Conservation (phyloP, 2,113 vertebrate genomes). For the Microcebus lehilahytsara region DNA sequence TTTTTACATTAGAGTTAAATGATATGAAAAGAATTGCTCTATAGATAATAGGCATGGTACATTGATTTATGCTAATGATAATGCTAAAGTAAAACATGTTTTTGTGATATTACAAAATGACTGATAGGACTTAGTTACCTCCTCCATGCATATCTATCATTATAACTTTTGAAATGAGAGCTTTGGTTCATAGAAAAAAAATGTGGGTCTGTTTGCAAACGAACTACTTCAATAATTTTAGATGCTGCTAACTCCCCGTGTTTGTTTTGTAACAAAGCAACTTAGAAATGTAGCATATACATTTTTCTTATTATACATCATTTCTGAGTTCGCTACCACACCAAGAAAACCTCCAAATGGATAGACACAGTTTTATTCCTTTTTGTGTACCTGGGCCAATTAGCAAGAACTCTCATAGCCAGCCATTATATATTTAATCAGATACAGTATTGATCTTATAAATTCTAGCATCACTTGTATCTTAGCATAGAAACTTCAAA, state of each 20-base stretch:
- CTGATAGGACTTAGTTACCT: background rate
- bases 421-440: background rate
- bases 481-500: background rate
- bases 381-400: background rate
- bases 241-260: background rate
- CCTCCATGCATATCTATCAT: background rate
- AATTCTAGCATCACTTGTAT: background rate
- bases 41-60: conserved; percentile 60
- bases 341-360: background rate
- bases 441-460: background rate
- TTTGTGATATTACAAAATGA: conserved; percentile 58
- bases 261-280: conserved; percentile 1
- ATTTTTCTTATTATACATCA: background rate
- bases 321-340: background rate
- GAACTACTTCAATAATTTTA: background rate
- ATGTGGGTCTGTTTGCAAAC: background rate
- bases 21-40: conserved; percentile 56
- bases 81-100: conserved; percentile 43
- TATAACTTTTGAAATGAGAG: conserved; percentile 41
- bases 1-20: conserved; percentile 56
- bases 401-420: background rate
- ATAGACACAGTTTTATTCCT: background rate
- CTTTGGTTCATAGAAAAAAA: background rate
- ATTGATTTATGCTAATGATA: conserved; percentile 70
- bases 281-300: background rate